Conservation (phyloP, 2,888 invertebrate species). For the Hylaea fasciaria region DNA sequence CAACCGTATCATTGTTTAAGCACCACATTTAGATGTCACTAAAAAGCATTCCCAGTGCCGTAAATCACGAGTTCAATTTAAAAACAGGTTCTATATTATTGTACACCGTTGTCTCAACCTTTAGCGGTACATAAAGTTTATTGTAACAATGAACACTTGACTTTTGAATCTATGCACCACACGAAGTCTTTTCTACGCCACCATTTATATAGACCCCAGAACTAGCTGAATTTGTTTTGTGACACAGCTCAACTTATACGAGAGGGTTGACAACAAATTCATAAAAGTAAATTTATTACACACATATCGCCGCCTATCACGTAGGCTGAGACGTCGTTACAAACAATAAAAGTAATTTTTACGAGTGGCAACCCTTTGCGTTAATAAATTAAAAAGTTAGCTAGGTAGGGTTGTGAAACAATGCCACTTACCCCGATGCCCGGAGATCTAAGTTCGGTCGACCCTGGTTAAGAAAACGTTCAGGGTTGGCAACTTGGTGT, state of each 20-base stretch:
- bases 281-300: constrained; percentile 74
- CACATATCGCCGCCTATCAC: constrained; percentile 77
- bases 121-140: constrained; percentile 71
- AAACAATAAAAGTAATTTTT: constrained; percentile 85
- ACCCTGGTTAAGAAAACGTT: constrained; percentile 61
- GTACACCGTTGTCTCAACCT: constrained; percentile 69
- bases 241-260: constrained; percentile 49
- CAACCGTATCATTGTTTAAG: constrained; percentile 67
- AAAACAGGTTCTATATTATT: constrained; percentile 69
- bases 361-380: constrained; percentile 79
- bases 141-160: constrained; percentile 75
- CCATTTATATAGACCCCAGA: constrained; percentile 35
- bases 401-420: constrained; percentile 77
- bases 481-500: constrained; percentile 49
- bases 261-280: constrained; percentile 50
- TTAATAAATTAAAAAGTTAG: constrained; percentile 84
- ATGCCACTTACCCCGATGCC: constrained; percentile 77
- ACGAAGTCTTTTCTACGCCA: constrained; percentile 51
- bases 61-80: constrained; percentile 73
- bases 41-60: constrained; percentile 74
- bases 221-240: constrained; percentile 9
- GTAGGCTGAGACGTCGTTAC: constrained; percentile 83
- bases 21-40: constrained; percentile 66
- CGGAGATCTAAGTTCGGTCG: constrained; percentile 73
- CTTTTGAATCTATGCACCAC: constrained; percentile 67